Base-by-base conservation (phyloP, 2,888 invertebrate species). In the Periphyllus acericola region DNA sequence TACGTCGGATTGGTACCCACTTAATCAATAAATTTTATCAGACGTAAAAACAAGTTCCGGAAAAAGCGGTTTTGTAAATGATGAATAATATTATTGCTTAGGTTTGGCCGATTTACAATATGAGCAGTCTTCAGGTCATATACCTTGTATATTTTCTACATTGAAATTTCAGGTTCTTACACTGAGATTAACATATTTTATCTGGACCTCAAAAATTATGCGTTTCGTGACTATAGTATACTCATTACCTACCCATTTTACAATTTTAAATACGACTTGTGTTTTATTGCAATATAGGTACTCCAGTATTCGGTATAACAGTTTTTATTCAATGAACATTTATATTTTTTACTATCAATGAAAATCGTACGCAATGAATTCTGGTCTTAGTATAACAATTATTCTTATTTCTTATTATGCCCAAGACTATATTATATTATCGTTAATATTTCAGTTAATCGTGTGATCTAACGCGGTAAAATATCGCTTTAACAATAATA, bases 11-110 rank as follows among this genome's bases (percentile, higher is more conserved):
- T 25, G 68, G 46, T 71, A 21, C 19, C 19, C 14, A 29, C 71
- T 71, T 52, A 40, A 75, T 75, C 74, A 29, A 83, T 74, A 84
- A 68, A 84, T 72, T 11, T 55, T 74, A 75, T 83, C 66, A 66
- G 14, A 68, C 46, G 84, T 78, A 76, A 79, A 86, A 86, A 86
- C 79, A 11, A 79, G 85, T 86, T 86, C 79, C 79, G 71, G 85
- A 86, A 86, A 83, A 86, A 86, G 85, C 79, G 36, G 85, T 86
- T 78, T 78, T 52, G 11, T 78, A 52, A 79, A 71, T 55, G 46
- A 86, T 80, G 79, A 86, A 80, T 86, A 86, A 80, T 71, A 72
- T 86, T 79, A 79, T 72, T 86, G 8, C n/a, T 25, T 71, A 71
- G 79, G 79, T 79, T 78, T 79, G 79, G 79, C 40, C 68, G 85